phyloP scores from a whole-genome alignment of 2,113 vertebrate species.

The Lepus timidus region DNA sequence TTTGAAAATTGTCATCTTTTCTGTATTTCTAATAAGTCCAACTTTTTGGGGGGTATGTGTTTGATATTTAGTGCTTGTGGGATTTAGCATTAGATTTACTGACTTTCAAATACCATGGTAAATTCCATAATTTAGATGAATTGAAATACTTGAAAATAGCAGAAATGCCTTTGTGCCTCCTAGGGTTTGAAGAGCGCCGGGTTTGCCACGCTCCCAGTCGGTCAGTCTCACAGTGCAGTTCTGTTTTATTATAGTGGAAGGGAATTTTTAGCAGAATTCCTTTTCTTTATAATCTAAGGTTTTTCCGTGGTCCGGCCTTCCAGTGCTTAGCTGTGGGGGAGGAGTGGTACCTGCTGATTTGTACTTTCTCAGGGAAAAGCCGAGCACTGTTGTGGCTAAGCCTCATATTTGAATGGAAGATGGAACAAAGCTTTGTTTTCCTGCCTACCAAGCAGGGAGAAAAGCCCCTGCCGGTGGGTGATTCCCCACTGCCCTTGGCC shows the following conservation, averaged over 20 bases:
- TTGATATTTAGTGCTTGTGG: not conserved
- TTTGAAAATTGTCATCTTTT: constrained; percentile 36
- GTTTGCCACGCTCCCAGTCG: not conserved
- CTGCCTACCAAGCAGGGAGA: not conserved
- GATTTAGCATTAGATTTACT: constrained; percentile 39
- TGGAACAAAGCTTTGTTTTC: not conserved
- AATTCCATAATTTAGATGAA: constrained; percentile 37
- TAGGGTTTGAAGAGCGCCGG: not conserved
- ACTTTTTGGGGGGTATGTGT: not conserved
- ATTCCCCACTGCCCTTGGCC: not conserved
- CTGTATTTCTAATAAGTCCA: not conserved
- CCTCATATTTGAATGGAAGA: not conserved
- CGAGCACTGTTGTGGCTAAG: not conserved
- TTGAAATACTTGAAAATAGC: constrained; percentile 58
- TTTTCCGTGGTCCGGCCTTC: not conserved
- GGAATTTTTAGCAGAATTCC: not conserved
- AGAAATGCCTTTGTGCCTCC: not conserved
- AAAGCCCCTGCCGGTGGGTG: too few species aligned
- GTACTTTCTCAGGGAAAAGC: not conserved
- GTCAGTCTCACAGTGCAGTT: not conserved
- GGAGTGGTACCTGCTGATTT: not conserved
- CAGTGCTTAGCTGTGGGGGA: not conserved
- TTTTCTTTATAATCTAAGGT: not conserved
- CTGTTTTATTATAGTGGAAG: not conserved
- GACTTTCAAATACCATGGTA: constrained; percentile 19